These are phyloP conservation scores for Malachius bipustulatus DNA, from an alignment of 2,888 invertebrate species.

Conservation along the genomic window DNA sequence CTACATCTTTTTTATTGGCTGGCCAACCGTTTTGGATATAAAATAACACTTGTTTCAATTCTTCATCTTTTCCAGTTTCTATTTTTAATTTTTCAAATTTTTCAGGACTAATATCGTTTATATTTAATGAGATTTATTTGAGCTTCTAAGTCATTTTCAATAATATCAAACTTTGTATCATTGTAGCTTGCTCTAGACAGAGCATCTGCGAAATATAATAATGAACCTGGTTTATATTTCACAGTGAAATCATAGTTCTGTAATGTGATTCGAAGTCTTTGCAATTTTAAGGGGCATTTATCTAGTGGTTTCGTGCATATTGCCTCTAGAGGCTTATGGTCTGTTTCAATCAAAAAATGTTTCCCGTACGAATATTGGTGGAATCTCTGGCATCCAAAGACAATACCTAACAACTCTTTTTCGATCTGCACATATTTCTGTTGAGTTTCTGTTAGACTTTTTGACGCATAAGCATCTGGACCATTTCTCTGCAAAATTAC, in stretches of 20 bases:
- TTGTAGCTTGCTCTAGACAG: no score
- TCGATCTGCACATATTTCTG: conserved; percentile 10
- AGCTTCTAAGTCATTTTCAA: no score
- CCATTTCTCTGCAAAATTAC: conserved; percentile 21
- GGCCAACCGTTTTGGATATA: conserved; percentile 12
- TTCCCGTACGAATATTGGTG: conserved; percentile 10
- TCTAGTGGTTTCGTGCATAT: conserved; percentile 6
- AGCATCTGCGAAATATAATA: conserved; percentile 23
- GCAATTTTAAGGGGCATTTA: conserved; percentile 6
- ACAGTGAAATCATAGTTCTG: conserved; percentile 8
- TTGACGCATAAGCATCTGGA: conserved; percentile 22
- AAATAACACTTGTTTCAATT: background rate
- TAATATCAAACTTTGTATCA: no score
- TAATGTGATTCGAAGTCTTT: conserved; percentile 5
- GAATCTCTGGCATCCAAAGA: conserved; percentile 9
- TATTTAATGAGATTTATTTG: no score
- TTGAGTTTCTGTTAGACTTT: conserved; percentile 8
- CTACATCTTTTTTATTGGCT: conserved; percentile 6
- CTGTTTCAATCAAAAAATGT: conserved; percentile 7
- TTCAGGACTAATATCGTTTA: conserved; percentile 4
- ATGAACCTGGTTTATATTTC: conserved; percentile 12
- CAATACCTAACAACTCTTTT: conserved; percentile 7
- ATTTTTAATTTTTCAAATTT: background rate
- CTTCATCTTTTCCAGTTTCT: background rate
- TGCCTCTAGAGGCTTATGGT: conserved; percentile 5